Conservation (phyloP, 1,140 invertebrate genomes). For the Drusus annulatus region DNA sequence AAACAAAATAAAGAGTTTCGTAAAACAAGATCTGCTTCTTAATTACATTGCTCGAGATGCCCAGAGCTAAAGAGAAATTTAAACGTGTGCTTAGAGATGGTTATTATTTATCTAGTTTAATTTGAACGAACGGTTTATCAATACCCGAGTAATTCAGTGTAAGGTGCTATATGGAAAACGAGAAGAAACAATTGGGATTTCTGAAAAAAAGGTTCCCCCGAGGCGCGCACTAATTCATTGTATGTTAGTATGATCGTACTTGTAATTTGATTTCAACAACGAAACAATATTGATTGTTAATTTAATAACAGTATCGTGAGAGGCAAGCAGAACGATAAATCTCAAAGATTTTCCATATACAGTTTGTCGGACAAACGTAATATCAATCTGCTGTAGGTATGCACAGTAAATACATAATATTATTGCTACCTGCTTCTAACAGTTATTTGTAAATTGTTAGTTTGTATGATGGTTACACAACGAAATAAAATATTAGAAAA, state of each 20-base stretch:
- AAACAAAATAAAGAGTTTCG: conserved; percentile 26
- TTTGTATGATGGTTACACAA: too few relatives aligned
- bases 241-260: neutral
- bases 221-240: neutral
- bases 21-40: conserved; percentile 37
- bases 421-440: too few relatives aligned
- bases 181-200: conserved; percentile 3
- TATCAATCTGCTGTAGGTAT: neutral
- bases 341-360: neutral
- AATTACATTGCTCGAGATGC: conserved; percentile 27
- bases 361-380: neutral
- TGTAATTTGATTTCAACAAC: conserved; percentile 11
- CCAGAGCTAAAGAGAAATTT: conserved; percentile 37
- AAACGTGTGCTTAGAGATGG: conserved; percentile 18
- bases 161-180: conserved; percentile 33
- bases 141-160: conserved; percentile 2
- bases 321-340: neutral
- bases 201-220: neutral
- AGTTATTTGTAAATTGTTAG: too few relatives aligned
- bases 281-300: conserved; percentile 14
- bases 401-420: too few relatives aligned
- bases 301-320: conserved; percentile 21
- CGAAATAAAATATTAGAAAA: too few relatives aligned
- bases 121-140: neutral
- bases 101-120: conserved; percentile 30